Conservation (phyloP, 2,888 invertebrate genomes). For the Himalopsyche japonica region DNA sequence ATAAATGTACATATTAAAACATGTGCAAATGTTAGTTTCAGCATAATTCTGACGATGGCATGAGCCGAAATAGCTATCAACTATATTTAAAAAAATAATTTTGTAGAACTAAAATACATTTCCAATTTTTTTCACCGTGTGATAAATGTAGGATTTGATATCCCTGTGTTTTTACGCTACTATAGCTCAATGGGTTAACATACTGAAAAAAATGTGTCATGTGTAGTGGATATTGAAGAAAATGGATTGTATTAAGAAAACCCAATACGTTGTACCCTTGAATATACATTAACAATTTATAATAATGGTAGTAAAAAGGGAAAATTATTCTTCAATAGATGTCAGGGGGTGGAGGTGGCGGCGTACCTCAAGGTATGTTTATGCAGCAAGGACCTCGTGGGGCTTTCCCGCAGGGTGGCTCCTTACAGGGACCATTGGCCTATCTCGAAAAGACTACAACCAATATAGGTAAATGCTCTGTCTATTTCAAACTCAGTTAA, state of each 20-base stretch:
- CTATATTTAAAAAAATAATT: no score
- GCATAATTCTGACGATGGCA: no score
- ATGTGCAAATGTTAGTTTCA: no score
- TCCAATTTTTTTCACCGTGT: no score
- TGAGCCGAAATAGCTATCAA: no score
- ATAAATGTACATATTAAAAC: no score
- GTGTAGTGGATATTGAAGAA: no score
- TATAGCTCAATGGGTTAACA: no score
- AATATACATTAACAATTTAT: background rate
- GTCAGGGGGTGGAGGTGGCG: slow-evolving; percentile 45
- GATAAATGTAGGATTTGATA: no score
- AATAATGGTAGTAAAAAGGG: background rate
- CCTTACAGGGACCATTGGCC: slow-evolving; percentile 82
- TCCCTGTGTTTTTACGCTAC: no score
- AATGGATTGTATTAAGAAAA: background rate
- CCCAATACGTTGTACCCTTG: background rate
- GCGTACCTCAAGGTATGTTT: slow-evolving; percentile 60
- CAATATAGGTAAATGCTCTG: slow-evolving; percentile 70
- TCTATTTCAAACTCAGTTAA: background rate
- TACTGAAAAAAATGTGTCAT: no score
- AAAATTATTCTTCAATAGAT: slow-evolving; percentile 46
- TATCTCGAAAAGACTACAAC: slow-evolving; percentile 89
- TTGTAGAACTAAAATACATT: no score
- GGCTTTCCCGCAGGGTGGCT: slow-evolving; percentile 59
- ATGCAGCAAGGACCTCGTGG: slow-evolving; percentile 60